Conservation (phyloP, 2,888 invertebrate species). For the Lottia gigantea region DNA sequence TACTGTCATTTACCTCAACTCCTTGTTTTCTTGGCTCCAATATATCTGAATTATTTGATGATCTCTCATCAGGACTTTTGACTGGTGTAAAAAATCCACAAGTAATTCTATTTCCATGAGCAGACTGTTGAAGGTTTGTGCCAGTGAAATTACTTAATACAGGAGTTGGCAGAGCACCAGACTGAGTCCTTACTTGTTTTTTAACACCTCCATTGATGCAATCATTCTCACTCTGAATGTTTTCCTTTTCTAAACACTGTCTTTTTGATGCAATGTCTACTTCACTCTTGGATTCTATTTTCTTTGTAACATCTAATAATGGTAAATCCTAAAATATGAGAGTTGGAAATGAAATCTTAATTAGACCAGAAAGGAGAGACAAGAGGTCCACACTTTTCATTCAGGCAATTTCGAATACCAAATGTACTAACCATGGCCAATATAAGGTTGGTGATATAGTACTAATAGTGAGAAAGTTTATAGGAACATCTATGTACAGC, state of each 20-base stretch:
- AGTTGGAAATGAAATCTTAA: not conserved
- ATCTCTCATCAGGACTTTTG: not conserved
- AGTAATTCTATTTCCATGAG: not conserved
- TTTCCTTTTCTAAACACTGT: not conserved
- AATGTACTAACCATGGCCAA: too few species aligned
- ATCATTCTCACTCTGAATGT: not conserved
- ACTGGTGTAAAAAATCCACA: not conserved
- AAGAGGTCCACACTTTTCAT: too few species aligned
- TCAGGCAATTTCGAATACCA: too few species aligned
- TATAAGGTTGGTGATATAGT: too few species aligned
- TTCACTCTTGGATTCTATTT: not conserved
- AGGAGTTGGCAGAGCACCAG: not conserved
- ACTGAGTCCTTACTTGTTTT: not conserved
- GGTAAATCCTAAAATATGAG: slow-evolving; percentile 32
- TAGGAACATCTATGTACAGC: too few species aligned
- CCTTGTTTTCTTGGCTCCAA: too few species aligned
- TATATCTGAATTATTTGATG: too few species aligned
- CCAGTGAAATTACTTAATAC: not conserved
- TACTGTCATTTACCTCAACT: too few species aligned
- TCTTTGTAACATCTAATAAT: slow-evolving; percentile 33
- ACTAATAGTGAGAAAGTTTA: too few species aligned
- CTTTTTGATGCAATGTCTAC: not conserved
- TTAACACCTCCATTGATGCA: not conserved
- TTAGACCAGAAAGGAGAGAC: too few species aligned
- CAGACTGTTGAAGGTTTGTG: not conserved